Percentiles rank a stretch among this genome's conserved stretches.
phyloP scores from a whole-genome alignment of 1,140 invertebrate genomes.

The Aplysia californica region DNA sequence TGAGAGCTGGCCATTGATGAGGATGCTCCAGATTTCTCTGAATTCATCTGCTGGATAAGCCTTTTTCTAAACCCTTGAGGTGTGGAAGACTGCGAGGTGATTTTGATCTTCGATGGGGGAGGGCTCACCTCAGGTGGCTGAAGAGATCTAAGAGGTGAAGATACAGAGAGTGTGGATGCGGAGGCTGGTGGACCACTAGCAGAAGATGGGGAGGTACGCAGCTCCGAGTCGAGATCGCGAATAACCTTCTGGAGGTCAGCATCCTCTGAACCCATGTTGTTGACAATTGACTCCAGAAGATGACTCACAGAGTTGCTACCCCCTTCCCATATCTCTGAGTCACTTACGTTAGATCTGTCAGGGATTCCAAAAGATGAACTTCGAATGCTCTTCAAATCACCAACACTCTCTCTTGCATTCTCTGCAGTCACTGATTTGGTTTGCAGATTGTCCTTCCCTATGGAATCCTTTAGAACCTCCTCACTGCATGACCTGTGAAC shows the following conservation, averaged over 20 bases:
- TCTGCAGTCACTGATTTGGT: no score
- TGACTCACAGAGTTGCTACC: no score
- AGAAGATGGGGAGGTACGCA: background rate
- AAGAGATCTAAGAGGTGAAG: constrained; percentile 15
- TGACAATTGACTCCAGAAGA: constrained; percentile 20
- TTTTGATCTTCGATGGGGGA: background rate
- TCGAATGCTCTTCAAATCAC: no score
- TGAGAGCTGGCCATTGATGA: no score
- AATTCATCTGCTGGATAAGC: constrained; percentile 20
- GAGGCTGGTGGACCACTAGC: constrained; percentile 3
- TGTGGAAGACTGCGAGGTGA: no score
- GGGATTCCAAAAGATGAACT: no score
- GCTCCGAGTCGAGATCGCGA: constrained; percentile 3
- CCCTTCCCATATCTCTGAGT: no score
- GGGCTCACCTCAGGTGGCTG: constrained; percentile 2
- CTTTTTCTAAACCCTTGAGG: constrained; percentile 26
- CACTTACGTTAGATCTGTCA: no score
- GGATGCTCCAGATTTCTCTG: no score
- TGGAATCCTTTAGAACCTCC: constrained; percentile 10
- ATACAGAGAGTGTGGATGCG: constrained; percentile 10
- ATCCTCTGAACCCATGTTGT: constrained; percentile 6
- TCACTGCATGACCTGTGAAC: constrained; percentile 14
- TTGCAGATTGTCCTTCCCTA: no score
- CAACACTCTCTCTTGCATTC: no score
- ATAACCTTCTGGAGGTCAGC: constrained; percentile 21